Evolutionary conservation across 2,113 vertebrate species (phyloP).

Genomic region (Sylvia atricapilla): DNA sequence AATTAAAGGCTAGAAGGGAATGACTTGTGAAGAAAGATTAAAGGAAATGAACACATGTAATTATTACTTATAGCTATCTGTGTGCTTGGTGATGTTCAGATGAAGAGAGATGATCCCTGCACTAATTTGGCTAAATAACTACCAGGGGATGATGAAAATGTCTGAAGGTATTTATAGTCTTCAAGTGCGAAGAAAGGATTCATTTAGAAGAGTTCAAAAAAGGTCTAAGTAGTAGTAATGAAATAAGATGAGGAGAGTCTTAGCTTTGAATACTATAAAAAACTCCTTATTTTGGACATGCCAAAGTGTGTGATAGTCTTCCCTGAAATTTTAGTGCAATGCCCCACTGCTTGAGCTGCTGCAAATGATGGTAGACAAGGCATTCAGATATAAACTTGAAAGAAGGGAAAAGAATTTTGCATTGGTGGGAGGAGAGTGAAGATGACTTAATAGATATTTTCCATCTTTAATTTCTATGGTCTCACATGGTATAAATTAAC

Average conservation of each 20-base stretch:
- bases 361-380: not conserved
- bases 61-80: conserved; percentile 46
- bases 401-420: not conserved
- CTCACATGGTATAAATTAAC: conserved; percentile 19
- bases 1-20: conserved; percentile 44
- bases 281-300: not conserved
- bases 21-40: conserved; percentile 58
- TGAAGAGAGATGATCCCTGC: conserved; percentile 44
- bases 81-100: conserved; percentile 22
- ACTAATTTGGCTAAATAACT: conserved; percentile 55
- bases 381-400: not conserved
- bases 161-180: conserved; percentile 43
- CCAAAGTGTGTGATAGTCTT: not conserved
- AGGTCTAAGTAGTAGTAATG: conserved; percentile 34
- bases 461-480: conserved; percentile 10
- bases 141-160: conserved; percentile 30
- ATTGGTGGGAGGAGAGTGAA: not conserved
- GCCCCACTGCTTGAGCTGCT: not conserved
- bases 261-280: not conserved
- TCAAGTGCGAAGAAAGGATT: conserved; percentile 38
- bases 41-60: conserved; percentile 46
- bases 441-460: conserved; percentile 11
- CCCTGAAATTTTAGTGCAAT: not conserved
- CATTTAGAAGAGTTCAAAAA: conserved; percentile 23
- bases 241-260: conserved; percentile 18